Conservation (phyloP, 2,113 vertebrate species). For the Brachirus orientalis region DNA sequence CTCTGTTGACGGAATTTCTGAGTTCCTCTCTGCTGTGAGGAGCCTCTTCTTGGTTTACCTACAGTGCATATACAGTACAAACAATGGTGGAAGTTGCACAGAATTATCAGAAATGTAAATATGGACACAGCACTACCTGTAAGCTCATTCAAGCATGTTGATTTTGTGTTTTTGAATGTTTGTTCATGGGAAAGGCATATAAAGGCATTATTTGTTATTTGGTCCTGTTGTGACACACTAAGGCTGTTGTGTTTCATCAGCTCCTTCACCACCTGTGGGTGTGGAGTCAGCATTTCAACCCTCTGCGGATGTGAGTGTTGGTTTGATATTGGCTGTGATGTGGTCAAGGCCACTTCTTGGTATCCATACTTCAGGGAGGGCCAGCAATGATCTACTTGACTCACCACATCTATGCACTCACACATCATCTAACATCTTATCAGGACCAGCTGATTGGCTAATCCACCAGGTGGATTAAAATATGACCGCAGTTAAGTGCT, state of each 20-base stretch:
- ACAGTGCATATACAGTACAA: constrained; percentile 17
- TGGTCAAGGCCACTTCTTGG: constrained; percentile 59
- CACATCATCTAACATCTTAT: constrained; percentile 58
- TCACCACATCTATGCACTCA: constrained; percentile 43
- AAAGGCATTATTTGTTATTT: constrained; percentile 10
- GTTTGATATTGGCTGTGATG: constrained; percentile 37
- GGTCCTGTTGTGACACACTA: constrained; percentile 28
- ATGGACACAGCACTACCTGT: constrained; percentile 3
- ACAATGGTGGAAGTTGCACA: not conserved
- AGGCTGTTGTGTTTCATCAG: constrained; percentile 32
- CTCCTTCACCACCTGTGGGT: constrained; percentile 48
- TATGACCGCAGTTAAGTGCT: not conserved
- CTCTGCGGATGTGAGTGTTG: constrained; percentile 45
- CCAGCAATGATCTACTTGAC: constrained; percentile 66
- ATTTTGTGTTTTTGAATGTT: constrained; percentile 10
- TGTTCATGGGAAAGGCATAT: not conserved
- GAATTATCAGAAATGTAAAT: constrained; percentile 10
- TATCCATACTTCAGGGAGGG: constrained; percentile 46
- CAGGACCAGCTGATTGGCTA: constrained; percentile 28
- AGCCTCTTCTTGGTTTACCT: constrained; percentile 57
- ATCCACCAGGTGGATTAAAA: constrained; percentile 29
- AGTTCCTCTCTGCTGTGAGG: constrained; percentile 80
- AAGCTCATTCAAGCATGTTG: constrained; percentile 1
- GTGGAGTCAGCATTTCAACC: constrained; percentile 46
- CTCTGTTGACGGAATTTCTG: constrained; percentile 86